A percentile compares a stretch with the other conserved stretches of the same genome.
Conservation (phyloP, 2,797 vertebrate genomes). For the Cyprinella venusta region DNA sequence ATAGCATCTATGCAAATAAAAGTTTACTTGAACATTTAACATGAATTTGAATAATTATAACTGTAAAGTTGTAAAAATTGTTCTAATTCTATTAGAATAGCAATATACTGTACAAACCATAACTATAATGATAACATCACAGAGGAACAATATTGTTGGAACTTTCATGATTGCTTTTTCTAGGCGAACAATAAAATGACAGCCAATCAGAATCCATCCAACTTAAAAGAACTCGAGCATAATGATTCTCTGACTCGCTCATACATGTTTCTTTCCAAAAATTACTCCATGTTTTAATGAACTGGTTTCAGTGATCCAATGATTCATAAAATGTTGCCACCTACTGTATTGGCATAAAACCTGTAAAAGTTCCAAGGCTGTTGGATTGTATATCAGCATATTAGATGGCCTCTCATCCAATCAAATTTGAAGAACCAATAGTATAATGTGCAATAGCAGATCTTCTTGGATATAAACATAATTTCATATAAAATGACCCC, state of each 20-base stretch:
- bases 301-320: background rate
- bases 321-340: background rate
- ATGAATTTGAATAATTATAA: background rate
- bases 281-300: too few species aligned
- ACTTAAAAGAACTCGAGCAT: background rate
- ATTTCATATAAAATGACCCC: background rate
- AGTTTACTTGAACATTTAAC: too few species aligned
- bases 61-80: background rate
- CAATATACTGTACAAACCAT: background rate
- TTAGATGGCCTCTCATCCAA: background rate
- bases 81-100: background rate
- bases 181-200: background rate
- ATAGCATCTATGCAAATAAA: too few species aligned
- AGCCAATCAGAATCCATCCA: background rate
- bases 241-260: background rate
- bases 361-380: background rate
- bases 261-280: too few species aligned
- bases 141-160: background rate
- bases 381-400: background rate
- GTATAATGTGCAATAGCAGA: background rate
- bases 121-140: background rate
- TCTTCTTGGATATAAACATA: background rate
- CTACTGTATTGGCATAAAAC: background rate
- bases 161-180: background rate
- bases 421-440: background rate